Base-by-base conservation (phyloP, 2,888 invertebrate genomes). In the Sialis lutaria region DNA sequence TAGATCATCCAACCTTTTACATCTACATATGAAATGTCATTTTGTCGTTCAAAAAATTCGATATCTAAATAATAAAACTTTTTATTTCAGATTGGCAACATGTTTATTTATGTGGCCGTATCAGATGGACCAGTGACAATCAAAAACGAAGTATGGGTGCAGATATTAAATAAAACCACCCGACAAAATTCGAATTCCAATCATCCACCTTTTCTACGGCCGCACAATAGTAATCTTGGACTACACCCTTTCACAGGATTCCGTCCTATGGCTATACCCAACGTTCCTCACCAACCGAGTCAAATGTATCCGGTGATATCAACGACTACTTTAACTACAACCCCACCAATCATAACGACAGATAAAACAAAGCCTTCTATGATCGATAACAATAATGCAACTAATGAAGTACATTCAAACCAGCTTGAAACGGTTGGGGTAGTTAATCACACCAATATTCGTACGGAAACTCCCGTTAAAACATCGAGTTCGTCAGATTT, bases 91-190 rank as follows among this genome's bases (percentile, higher is more conserved):
- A 79, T 69, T 48, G 68, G 78, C 58, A 72, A 75, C 54, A 71
- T 81, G 55, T 73, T 74, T 53, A 65, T 83, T 12, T 82, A 77
- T 63, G 76, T 83, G 45, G 80, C 77, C 2, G 79, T 75, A 10
- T 72, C 69, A 13, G 79, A 82, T 60, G 82, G 82, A 5, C 67
- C 72, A 50, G 64, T 79, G 42, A 69, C 70, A 6, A 73, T 78
- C 2, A 82, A 82, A 62, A 73, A 69, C 43, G 80, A 80, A 63
- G 77, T 81, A n/a, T 75, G 68, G 58, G 79, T 77, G 8, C 72
- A 74, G 54, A 77, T 82, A 52, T 60, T 68, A 43, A 68, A 69
- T 53, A 57, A 65, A 35, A 59, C 63, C 47, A 45, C 48, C 10
- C 62, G 61, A 49, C 56, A 58, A 22, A 13, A 32, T 32, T 42